Percentiles rank a stretch among this genome's conserved stretches.
Conservation (phyloP, 2,888 invertebrate genomes). For the Mythimna pallens region DNA sequence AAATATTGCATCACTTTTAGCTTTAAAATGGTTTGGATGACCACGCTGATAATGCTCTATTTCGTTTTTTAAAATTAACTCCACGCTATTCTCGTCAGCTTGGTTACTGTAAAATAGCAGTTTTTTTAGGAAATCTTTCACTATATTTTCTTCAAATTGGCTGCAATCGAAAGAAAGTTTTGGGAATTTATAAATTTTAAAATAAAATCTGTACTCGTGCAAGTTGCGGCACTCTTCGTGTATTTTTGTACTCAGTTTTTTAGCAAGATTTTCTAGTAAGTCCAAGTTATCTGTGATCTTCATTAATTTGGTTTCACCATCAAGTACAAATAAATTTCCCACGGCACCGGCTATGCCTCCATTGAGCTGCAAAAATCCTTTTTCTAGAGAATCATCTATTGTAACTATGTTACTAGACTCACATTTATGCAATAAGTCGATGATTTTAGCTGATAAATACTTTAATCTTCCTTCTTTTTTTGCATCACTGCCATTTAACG, state of each 20-base stretch:
- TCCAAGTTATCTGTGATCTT: not conserved
- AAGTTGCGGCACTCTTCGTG: not conserved
- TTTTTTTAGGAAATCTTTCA: not conserved
- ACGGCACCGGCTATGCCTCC: slow-evolving; percentile 22
- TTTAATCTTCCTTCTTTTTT: slow-evolving; percentile 26
- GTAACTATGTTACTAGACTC: slow-evolving; percentile 5
- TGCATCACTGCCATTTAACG: slow-evolving; percentile 23
- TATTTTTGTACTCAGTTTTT: not conserved
- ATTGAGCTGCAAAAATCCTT: slow-evolving; percentile 1
- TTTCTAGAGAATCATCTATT: slow-evolving; percentile 27
- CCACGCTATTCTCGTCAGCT: not conserved
- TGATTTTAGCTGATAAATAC: not conserved
- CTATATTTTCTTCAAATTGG: not conserved
- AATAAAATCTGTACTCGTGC: not conserved
- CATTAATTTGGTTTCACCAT: slow-evolving; percentile 5
- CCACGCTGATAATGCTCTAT: not conserved
- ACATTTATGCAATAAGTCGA: not conserved
- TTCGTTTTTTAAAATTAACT: not conserved
- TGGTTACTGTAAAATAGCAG: not conserved
- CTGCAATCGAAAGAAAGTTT: not conserved
- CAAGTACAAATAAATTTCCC: slow-evolving; percentile 8
- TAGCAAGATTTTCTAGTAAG: not conserved
- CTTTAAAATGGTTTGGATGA: not conserved
- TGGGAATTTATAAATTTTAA: not conserved
- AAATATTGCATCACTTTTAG: slow-evolving; percentile 19